Base-by-base conservation (phyloP, 2,797 vertebrate species). In the Serranus cabrilla region DNA sequence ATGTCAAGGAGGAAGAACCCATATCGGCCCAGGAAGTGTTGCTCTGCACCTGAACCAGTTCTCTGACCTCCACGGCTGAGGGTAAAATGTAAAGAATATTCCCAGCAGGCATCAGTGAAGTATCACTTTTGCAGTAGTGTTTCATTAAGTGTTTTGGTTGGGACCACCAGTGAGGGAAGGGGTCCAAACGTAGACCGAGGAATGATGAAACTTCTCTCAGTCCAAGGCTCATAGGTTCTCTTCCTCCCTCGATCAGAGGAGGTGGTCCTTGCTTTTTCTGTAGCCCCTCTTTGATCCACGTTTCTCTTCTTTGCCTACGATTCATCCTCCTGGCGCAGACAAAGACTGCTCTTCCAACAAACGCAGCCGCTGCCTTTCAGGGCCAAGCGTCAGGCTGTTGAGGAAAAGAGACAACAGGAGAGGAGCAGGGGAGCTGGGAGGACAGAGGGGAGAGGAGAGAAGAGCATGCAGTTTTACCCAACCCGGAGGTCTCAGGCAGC, bases 371-470 rank as follows among this genome's bases (percentile, higher is more conserved):
- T 84, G 90, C 94, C 91, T 92, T 93, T 94, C 90, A 94, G 93
- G 94, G 94, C 94, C 94, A 95, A 95, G 93, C 93, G 87, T 95
- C 94, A 95, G 92, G 90, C 90, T 91, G 88, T 89, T 90, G 89
- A 87, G 86, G 83, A 78, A 80, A 74, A 83, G 79, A 90, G 90
- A 92, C 84, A 83, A 92, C 92, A 81, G 92, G 71, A 90, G 80
- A 90, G 76, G 87, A 91, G 82, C 79, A 88, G 79, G 86, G 80
- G 58, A 47, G 79, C 80, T 52, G 74, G 51, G 80, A 82, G 75
- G 67, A 80, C 56, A 74, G 77, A 73, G 61, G 56, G 60, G 75
- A 78, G 67, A 80, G 82, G 71, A 76, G 72, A 82, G 80, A 74
- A 78, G 83, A 87, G 87, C 82, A 83, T 81, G 92, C 78, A 76